These are phyloP conservation scores for Colinus virginianus DNA, from an alignment of 2,113 vertebrate species.

Conservation along the genomic window DNA sequence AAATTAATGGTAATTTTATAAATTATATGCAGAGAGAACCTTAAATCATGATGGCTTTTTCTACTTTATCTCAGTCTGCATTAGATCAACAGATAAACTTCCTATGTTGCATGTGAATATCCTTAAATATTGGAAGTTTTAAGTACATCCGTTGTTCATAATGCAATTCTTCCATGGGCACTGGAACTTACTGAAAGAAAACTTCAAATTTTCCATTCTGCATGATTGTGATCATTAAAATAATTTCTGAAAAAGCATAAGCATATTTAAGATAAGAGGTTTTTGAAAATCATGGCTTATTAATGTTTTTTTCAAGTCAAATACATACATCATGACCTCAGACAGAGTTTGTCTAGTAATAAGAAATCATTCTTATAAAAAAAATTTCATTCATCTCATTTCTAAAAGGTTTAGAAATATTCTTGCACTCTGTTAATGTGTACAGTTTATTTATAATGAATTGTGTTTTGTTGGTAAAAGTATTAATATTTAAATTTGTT, in stretches of 20 bases:
- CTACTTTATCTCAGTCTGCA: background rate
- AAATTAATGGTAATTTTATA: background rate
- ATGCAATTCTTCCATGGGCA: background rate
- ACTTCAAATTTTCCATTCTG: background rate
- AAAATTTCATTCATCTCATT: background rate
- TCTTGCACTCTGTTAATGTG: background rate
- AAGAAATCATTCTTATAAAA: background rate
- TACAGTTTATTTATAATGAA: background rate
- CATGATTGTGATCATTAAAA: background rate
- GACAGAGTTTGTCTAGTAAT: background rate
- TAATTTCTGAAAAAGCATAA: background rate
- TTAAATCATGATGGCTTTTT: background rate
- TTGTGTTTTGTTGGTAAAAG: background rate
- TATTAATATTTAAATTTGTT: background rate
- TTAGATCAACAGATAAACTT: background rate
- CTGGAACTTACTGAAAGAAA: background rate
- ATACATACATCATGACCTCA: background rate
- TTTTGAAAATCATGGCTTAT: background rate
- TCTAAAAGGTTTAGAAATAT: background rate
- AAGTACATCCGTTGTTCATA: background rate
- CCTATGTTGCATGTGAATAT: background rate
- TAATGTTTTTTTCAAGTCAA: background rate
- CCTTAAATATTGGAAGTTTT: background rate
- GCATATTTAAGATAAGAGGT: background rate
- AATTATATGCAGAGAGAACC: background rate